Conservation (phyloP, 2,113 vertebrate genomes). For the Limanda limanda region DNA sequence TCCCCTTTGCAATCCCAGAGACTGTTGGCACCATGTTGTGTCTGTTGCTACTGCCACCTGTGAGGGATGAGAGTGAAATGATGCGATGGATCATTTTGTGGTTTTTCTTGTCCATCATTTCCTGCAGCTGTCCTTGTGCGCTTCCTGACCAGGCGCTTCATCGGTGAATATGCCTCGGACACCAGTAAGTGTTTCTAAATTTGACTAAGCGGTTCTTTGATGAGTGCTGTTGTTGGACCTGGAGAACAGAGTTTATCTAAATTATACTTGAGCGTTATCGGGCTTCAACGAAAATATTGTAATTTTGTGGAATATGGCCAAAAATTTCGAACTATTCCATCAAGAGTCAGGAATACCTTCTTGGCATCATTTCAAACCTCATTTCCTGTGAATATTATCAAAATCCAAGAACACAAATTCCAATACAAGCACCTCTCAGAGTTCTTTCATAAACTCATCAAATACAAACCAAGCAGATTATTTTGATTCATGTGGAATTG, state of each 20-base stretch:
- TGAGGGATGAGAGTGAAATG: conserved; percentile 25
- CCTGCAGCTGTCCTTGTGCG: conserved; percentile 81
- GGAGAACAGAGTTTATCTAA: neutral
- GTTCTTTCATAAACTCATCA: no score
- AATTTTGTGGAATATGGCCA: neutral
- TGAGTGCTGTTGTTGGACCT: neutral
- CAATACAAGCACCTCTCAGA: no score
- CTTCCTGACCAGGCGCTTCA: conserved; percentile 84
- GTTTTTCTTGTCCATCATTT: conserved; percentile 25
- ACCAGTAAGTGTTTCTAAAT: conserved; percentile 76
- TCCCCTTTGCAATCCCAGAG: no score
- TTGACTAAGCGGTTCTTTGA: neutral
- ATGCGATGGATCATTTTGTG: conserved; percentile 29
- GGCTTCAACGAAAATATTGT: neutral
- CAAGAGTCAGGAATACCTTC: no score
- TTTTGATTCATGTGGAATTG: neutral
- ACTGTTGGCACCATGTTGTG: no score
- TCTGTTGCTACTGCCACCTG: conserved; percentile 23
- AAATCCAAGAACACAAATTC: no score
- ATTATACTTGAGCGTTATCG: neutral
- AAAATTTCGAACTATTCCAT: no score
- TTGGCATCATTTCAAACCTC: no score
- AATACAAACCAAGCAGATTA: neutral
- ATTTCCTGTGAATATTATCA: no score
- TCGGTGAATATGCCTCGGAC: conserved; percentile 84